Evolutionary conservation across 2,888 invertebrate species (phyloP).

Genomic region (Drosophila melanosoma): DNA sequence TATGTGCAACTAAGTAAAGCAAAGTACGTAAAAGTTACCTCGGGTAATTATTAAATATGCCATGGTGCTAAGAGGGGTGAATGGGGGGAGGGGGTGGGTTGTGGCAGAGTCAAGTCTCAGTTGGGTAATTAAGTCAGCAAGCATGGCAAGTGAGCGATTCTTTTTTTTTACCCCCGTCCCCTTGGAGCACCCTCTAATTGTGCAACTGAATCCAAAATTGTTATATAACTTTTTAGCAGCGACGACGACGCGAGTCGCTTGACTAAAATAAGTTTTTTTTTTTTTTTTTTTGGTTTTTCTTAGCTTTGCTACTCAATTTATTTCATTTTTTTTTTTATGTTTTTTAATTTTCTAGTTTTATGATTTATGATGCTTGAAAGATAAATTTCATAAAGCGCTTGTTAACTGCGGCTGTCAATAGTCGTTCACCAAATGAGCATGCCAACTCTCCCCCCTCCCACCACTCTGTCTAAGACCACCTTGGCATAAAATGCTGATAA

Average conservation of each 20-base stretch:
- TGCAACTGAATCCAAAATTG: slow-evolving; percentile 26
- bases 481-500: slow-evolving; percentile 34
- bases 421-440: slow-evolving; percentile 51
- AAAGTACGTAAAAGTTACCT: slow-evolving; percentile 20
- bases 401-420: slow-evolving; percentile 78
- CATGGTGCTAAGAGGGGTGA: not conserved
- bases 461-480: not conserved
- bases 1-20: slow-evolving; percentile 40
- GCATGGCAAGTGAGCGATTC: slow-evolving; percentile 69
- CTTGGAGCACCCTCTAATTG: slow-evolving; percentile 11
- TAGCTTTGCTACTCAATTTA: slow-evolving; percentile 1
- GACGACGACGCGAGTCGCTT: slow-evolving; percentile 4
- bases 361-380: slow-evolving; percentile 81
- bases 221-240: slow-evolving; percentile 56
- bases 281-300: not conserved
- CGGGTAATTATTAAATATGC: slow-evolving; percentile 45
- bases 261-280: slow-evolving; percentile 3
- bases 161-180: not conserved
- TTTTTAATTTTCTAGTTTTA: slow-evolving; percentile 21
- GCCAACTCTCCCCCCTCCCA: not conserved
- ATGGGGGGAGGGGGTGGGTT: not conserved
- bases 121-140: slow-evolving; percentile 68
- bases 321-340: not conserved
- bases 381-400: slow-evolving; percentile 73
- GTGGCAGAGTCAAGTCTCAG: slow-evolving; percentile 37